Evolutionary conservation across 2,888 invertebrate species (phyloP).

Genomic region (Trissoscelio sp.): DNA sequence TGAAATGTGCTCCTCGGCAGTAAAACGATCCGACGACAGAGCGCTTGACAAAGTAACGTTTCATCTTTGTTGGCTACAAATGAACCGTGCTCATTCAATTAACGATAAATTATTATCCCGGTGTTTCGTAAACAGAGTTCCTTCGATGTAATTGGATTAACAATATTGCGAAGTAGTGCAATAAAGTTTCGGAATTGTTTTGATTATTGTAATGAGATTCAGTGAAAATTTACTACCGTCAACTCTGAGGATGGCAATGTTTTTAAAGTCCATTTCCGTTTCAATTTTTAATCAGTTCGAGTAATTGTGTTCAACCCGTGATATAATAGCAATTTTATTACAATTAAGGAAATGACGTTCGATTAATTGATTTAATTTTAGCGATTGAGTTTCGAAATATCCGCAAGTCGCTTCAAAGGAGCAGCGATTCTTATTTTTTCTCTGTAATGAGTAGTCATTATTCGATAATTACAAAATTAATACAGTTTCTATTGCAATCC

Average conservation of each 20-base stretch:
- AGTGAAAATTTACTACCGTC: not conserved
- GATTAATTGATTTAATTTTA: constrained; percentile 36
- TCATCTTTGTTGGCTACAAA: constrained; percentile 37
- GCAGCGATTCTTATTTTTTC: constrained; percentile 13
- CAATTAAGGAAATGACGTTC: constrained; percentile 29
- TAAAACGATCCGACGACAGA: constrained; percentile 42
- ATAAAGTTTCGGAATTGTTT: constrained; percentile 35
- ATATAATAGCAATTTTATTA: not conserved
- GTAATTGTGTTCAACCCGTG: not conserved
- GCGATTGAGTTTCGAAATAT: constrained; percentile 30
- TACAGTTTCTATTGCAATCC: constrained; percentile 54
- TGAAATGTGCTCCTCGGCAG: constrained; percentile 15
- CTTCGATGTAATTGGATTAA: constrained; percentile 37
- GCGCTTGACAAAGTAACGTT: constrained; percentile 29
- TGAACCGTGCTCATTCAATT: constrained; percentile 47
- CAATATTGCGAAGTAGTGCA: constrained; percentile 16
- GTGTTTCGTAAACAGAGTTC: constrained; percentile 47
- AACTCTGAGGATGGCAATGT: not conserved
- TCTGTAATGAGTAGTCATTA: constrained; percentile 39
- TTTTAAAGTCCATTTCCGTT: not conserved
- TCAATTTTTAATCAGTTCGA: not conserved
- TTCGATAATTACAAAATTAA: constrained; percentile 37
- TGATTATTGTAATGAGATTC: not conserved
- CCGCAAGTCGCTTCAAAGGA: not conserved
- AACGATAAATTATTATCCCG: constrained; percentile 38